Evolutionary conservation across 2,888 invertebrate genomes (phyloP).

Genomic region (Peribatodes rhomboidaria): DNA sequence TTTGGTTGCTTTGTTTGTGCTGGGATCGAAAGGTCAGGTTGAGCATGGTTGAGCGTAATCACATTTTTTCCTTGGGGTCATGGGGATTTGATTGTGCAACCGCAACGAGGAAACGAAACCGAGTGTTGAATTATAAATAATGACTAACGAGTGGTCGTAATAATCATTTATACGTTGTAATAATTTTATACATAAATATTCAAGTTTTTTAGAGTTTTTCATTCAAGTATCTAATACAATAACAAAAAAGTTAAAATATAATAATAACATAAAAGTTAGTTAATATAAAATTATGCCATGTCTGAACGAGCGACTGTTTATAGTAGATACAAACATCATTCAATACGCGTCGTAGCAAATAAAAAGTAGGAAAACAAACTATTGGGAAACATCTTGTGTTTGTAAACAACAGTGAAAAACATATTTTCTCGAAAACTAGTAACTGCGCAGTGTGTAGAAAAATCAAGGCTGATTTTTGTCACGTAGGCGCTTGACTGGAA

Average conservation of each 20-base stretch:
- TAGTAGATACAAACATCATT: no score
- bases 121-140: conserved; percentile 7
- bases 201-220: no score
- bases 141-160: not conserved
- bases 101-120: conserved; percentile 26
- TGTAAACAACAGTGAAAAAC: not conserved
- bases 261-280: no score
- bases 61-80: conserved; percentile 29
- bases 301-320: no score
- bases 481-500: conserved; percentile 36
- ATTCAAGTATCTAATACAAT: no score
- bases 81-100: conserved; percentile 30
- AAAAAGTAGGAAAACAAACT: no score
- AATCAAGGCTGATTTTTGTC: conserved; percentile 37
- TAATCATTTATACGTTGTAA: not conserved
- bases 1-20: conserved; percentile 54
- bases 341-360: no score
- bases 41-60: conserved; percentile 15
- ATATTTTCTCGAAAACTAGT: not conserved
- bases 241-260: no score
- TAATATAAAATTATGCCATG: no score
- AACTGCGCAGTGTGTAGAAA: not conserved
- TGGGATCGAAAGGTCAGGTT: conserved; percentile 53
- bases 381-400: not conserved
- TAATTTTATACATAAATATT: no score